Percentiles rank a stretch among this genome's conserved stretches.
These are phyloP conservation scores for Platypus cylindrus DNA, from an alignment of 2,888 invertebrate species.

Conservation along the genomic window DNA sequence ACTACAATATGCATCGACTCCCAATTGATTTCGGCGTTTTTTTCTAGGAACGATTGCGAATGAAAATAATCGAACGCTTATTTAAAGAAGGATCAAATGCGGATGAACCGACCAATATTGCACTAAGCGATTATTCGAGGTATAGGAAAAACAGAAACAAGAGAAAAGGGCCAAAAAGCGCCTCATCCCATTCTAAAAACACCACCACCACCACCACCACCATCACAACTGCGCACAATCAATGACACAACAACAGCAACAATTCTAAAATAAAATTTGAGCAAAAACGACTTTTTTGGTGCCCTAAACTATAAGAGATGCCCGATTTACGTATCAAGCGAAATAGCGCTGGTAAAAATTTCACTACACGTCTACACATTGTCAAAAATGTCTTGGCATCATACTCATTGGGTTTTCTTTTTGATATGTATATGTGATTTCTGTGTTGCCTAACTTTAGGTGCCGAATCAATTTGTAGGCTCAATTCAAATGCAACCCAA, in stretches of 20 bases:
- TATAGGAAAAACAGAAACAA: conserved; percentile 28
- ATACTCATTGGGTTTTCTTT: too few relatives aligned
- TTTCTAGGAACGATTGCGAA: conserved; percentile 58
- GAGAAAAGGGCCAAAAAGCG: conserved; percentile 12
- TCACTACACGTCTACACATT: too few relatives aligned
- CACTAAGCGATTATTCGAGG: conserved; percentile 81
- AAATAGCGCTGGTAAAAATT: too few relatives aligned
- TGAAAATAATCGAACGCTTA: conserved; percentile 68
- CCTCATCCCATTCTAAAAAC: too few relatives aligned
- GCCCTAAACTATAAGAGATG: too few relatives aligned
- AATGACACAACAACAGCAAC: neutral
- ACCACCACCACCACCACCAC: conserved; percentile 8
- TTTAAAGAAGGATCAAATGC: conserved; percentile 76
- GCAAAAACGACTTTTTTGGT: neutral
- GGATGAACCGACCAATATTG: conserved; percentile 77
- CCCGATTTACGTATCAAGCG: too few relatives aligned
- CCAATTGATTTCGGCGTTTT: conserved; percentile 8
- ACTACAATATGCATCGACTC: neutral
- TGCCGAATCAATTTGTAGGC: too few relatives aligned
- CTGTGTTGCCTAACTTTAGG: too few relatives aligned
- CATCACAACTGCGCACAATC: neutral
- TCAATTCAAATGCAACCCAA: too few relatives aligned
- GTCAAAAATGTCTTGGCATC: too few relatives aligned
- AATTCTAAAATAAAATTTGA: neutral
- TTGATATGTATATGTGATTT: too few relatives aligned